phyloP scores from a whole-genome alignment of 2,797 vertebrate species.

The Dicrostonyx torquatus region DNA sequence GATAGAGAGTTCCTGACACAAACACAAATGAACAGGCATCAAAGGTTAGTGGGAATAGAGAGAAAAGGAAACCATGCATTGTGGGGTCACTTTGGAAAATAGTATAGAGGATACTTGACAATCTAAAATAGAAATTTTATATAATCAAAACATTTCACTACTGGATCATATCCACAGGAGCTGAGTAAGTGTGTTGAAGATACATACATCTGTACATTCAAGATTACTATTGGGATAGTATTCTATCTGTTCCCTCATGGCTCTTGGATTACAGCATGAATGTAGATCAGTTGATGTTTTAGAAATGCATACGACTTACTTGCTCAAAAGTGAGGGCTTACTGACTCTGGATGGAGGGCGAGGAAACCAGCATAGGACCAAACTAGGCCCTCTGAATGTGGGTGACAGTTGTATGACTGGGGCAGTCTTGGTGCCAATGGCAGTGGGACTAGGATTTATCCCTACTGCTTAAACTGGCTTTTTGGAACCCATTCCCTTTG shows the following conservation, averaged over 20 bases:
- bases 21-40: background rate
- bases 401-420: too few relatives aligned
- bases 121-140: background rate
- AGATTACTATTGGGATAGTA: background rate
- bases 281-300: conserved; percentile 36
- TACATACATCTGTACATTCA: too few relatives aligned
- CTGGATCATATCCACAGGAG: background rate
- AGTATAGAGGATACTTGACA: background rate
- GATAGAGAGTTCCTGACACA: background rate
- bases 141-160: background rate
- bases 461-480: too few relatives aligned
- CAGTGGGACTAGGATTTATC: too few relatives aligned
- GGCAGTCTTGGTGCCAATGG: too few relatives aligned
- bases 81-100: background rate
- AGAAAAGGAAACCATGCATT: background rate
- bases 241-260: background rate
- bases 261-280: background rate
- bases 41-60: background rate
- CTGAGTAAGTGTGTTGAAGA: background rate
- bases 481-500: too few relatives aligned
- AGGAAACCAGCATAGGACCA: too few relatives aligned
- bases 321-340: background rate
- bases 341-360: too few relatives aligned
- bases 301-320: background rate
- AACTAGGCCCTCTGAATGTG: too few relatives aligned